Evolutionary conservation across 1,140 invertebrate genomes (phyloP).

Genomic region (Drosophila eugracilis): DNA sequence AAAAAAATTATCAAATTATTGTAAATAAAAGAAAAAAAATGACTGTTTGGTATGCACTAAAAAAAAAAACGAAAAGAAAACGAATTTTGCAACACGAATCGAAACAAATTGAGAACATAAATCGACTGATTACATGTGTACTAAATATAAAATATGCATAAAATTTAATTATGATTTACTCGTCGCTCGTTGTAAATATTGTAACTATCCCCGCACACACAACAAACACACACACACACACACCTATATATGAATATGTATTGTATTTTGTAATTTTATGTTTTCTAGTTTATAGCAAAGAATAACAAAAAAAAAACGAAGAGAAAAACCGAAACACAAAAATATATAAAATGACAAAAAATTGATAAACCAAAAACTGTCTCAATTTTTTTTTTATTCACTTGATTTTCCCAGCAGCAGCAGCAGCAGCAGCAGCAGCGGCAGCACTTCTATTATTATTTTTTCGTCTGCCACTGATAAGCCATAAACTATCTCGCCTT

Average conservation of each 20-base stretch:
- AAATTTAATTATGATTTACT: conserved; percentile 53
- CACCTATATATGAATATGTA: conserved; percentile 45
- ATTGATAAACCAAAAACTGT: conserved; percentile 60
- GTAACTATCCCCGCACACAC: conserved; percentile 43
- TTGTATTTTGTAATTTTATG: conserved; percentile 70
- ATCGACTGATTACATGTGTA: conserved; percentile 78
- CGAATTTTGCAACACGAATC: conserved; percentile 31
- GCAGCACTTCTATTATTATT: conserved; percentile 13
- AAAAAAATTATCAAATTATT: conserved; percentile 58
- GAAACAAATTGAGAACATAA: conserved; percentile 57
- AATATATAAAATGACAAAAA: conserved; percentile 66
- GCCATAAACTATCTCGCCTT: conserved; percentile 67
- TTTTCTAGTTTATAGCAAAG: conserved; percentile 78
- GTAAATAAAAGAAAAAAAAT: conserved; percentile 33
- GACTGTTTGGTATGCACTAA: conserved; percentile 50
- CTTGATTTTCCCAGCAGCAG: too few species aligned
- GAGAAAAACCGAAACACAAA: conserved; percentile 50
- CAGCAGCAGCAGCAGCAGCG: conserved; percentile 17
- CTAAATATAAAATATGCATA: conserved; percentile 68
- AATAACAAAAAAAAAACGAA: conserved; percentile 25
- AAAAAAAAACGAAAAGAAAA: conserved; percentile 4
- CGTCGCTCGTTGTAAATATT: conserved; percentile 70
- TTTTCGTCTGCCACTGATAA: conserved; percentile 65
- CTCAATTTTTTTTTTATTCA: conserved; percentile 28
- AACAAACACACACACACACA: too few species aligned